Conservation (phyloP, 2,797 vertebrate species). For the Sebastes itinus region DNA sequence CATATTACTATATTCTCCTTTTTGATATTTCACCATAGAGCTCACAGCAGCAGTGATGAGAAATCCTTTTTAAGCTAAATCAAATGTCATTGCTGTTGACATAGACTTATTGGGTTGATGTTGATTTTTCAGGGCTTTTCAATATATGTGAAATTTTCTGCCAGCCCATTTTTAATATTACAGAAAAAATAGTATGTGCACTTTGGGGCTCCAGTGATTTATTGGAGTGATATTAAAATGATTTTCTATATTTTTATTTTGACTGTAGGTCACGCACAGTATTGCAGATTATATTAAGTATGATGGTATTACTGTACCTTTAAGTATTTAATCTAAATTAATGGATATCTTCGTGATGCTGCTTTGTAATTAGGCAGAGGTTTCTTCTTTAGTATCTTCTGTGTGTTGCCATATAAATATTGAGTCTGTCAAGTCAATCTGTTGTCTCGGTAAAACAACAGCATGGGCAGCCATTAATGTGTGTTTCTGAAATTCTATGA, state of each 20-base stretch:
- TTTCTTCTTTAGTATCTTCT: not conserved
- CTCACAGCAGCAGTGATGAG: conserved; percentile 65
- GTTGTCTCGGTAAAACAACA: conserved; percentile 29
- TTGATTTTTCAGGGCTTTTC: conserved; percentile 76
- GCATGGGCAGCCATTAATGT: conserved; percentile 18
- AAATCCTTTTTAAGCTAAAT: conserved; percentile 78
- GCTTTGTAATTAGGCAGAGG: not conserved
- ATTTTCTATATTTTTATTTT: conserved; percentile 58
- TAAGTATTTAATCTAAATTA: conserved; percentile 18
- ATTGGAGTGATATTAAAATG: conserved; percentile 76
- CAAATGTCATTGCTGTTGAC: conserved; percentile 84
- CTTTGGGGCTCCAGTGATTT: conserved; percentile 67
- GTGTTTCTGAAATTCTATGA: conserved; percentile 34
- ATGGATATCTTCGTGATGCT: not conserved
- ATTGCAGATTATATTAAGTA: conserved; percentile 24
- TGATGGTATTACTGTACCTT: conserved; percentile 4
- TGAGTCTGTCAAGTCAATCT: conserved; percentile 18
- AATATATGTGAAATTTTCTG: conserved; percentile 74
- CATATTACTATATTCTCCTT: conserved; percentile 32
- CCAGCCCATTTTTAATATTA: conserved; percentile 77
- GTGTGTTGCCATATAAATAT: not conserved
- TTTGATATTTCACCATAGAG: conserved; percentile 42
- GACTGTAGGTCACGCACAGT: conserved; percentile 28
- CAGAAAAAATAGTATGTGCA: conserved; percentile 58
- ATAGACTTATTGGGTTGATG: conserved; percentile 79